phyloP scores from a whole-genome alignment of 2,797 vertebrate species.

The Pristis pectinata region DNA sequence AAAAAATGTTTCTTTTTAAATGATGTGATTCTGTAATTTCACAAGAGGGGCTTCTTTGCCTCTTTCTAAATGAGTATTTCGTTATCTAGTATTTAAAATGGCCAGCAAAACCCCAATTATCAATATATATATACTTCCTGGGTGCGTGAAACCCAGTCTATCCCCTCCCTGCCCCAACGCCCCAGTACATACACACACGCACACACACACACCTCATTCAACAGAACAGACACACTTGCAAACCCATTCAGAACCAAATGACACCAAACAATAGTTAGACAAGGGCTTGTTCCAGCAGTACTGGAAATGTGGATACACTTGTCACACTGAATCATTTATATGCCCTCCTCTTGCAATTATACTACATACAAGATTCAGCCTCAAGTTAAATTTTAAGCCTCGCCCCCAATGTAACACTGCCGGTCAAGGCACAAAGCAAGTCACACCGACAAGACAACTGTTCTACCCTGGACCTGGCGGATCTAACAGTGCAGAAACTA shows the following conservation, averaged over 20 bases:
- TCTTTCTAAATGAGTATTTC: conserved; percentile 12
- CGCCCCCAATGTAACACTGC: not conserved
- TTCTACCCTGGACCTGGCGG: not conserved
- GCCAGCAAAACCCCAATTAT: conserved; percentile 25
- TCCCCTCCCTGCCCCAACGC: not conserved
- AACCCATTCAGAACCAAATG: not conserved
- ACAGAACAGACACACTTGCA: not conserved
- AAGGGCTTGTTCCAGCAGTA: not conserved
- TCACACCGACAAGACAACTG: not conserved
- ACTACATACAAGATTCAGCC: not conserved
- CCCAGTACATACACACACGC: not conserved
- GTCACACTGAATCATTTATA: not conserved
- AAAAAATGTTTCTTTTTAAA: not conserved
- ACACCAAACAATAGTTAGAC: not conserved
- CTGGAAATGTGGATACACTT: not conserved
- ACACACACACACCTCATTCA: not conserved
- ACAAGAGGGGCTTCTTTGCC: not conserved
- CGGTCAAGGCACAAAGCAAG: not conserved
- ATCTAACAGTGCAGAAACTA: not conserved
- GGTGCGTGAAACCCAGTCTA: not conserved
- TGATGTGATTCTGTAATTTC: conserved; percentile 10
- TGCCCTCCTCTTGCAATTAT: not conserved
- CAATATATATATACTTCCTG: conserved; percentile 26
- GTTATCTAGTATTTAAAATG: conserved; percentile 26
- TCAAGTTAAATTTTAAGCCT: not conserved